Base-by-base conservation (phyloP, 2,888 invertebrate species). In the Gibbula magus region DNA sequence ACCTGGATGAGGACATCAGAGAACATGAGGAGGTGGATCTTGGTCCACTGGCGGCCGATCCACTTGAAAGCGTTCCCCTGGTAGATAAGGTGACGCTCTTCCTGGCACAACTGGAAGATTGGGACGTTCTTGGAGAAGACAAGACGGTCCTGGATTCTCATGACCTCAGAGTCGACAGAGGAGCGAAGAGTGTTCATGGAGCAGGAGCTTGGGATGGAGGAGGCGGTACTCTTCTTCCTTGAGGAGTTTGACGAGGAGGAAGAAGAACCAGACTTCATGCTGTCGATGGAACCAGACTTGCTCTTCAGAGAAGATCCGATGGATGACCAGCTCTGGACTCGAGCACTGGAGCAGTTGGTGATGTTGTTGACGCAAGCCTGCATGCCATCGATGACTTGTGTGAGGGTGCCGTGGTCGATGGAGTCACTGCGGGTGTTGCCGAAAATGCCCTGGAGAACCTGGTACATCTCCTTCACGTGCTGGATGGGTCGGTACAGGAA, bases 61-160 rank as follows among this genome's bases (percentile, higher is more conserved):
- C 88, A 87, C 75, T 87, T 86, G 79, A 88, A 89, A 77, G 91
- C 85, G 20, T 90, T 89, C 0, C 91, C 90, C 16, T 89, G 87
- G 85, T 89, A 91, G 79, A 92, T 89, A 54, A 92, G 75, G 83
- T 91, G 91, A 20, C 91, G 84, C n/a, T 89, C 89, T 73, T 90
- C 89, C 35, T 89, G 87, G 66, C 88, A 88, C 25, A 92, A 79
- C 80, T 89, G 89, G 81, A 92, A 91, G 18, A 86, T 91, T 7
- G 87, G 88, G 7, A 91, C 87, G 80, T 89, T 83, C 16, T 88
- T 82, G 0, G 89, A 81, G 84, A 92, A 92, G 39, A 90, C 85
- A 0, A 92, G 88, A 66, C 88, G 83, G 52, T 89, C 87, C 80
- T 92, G 91, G 52, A 92, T 89, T 45, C 87, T 88, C 81, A 89